These are phyloP conservation scores for Aphis craccivora DNA, from an alignment of 1,140 invertebrate genomes.

Conservation along the genomic window DNA sequence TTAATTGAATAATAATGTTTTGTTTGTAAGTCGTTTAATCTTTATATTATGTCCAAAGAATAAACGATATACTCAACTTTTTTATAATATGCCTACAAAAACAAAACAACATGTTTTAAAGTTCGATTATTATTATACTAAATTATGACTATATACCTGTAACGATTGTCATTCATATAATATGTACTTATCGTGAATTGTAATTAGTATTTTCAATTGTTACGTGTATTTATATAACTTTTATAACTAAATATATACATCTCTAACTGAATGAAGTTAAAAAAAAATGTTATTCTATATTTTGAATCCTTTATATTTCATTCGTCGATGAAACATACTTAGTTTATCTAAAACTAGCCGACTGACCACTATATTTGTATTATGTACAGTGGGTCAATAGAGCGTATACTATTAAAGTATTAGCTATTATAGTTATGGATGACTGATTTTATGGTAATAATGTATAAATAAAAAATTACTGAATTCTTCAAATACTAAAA, in stretches of 20 bases:
- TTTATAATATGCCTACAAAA: background rate
- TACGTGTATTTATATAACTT: background rate
- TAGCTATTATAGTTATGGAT: slow-evolving; percentile 38
- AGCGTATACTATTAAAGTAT: background rate
- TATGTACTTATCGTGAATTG: background rate
- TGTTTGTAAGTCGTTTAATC: background rate
- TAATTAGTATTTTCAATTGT: background rate
- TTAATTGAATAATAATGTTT: background rate
- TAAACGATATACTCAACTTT: background rate
- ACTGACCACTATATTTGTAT: background rate
- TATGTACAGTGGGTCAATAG: slow-evolving; percentile 24
- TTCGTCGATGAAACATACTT: background rate
- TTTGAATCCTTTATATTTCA: background rate
- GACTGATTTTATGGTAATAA: slow-evolving; percentile 26
- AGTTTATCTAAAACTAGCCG: background rate
- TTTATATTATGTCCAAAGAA: background rate
- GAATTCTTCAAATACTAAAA: slow-evolving; percentile 5
- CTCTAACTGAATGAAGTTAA: background rate
- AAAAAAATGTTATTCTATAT: background rate
- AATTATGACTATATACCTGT: background rate
- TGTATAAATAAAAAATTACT: background rate
- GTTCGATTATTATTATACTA: background rate
- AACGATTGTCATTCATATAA: background rate
- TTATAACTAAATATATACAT: background rate
- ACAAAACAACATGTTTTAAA: background rate